Evolutionary conservation across 2,797 vertebrate genomes (phyloP).

Genomic region (Fringilla coelebs): DNA sequence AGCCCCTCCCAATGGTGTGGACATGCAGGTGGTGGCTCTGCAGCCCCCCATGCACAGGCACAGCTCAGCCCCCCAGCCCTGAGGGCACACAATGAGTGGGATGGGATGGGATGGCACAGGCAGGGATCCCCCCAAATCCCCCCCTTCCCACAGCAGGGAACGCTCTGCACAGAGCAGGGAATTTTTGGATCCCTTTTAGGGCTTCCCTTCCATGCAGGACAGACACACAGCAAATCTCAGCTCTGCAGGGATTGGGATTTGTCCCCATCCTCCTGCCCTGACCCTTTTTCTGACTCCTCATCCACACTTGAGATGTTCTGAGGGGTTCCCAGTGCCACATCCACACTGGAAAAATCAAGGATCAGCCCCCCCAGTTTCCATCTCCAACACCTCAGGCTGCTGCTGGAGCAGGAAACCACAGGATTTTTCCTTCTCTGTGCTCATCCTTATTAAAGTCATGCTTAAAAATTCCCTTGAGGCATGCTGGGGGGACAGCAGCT

Average conservation of each 20-base stretch:
- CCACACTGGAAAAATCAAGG: neutral
- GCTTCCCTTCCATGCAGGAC: neutral
- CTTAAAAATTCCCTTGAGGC: neutral
- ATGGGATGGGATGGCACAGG: neutral
- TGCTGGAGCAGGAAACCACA: neutral
- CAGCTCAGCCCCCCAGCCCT: neutral
- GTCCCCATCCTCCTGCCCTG: neutral
- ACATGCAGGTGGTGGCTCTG: neutral
- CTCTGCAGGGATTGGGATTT: neutral
- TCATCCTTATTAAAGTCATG: neutral
- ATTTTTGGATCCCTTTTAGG: neutral
- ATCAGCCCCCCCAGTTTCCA: neutral
- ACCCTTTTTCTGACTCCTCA: neutral
- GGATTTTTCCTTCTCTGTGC: neutral
- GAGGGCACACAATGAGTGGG: neutral
- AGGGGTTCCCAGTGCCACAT: neutral
- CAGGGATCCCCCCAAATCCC: neutral
- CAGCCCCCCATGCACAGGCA: neutral
- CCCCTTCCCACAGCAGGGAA: neutral
- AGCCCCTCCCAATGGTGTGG: neutral
- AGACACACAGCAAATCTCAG: neutral
- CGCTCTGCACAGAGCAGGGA: neutral
- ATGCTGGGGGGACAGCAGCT: neutral
- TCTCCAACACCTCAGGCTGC: neutral
- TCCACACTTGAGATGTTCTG: accelerated